Conservation (phyloP, 2,113 vertebrate genomes). For the Bagarius yarrelli region DNA sequence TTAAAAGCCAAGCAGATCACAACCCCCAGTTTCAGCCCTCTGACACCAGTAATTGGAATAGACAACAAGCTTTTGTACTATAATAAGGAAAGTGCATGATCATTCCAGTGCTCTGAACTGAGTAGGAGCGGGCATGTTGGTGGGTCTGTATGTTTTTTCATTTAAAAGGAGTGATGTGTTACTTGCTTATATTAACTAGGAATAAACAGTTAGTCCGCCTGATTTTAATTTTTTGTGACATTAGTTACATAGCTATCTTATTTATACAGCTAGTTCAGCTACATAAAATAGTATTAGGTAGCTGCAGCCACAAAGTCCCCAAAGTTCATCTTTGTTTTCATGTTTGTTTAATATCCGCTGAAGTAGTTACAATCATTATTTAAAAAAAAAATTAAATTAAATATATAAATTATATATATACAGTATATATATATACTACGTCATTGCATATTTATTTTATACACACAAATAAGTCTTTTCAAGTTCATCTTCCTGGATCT, state of each 20-base stretch:
- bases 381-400: too few species aligned
- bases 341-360: too few species aligned
- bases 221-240: not conserved
- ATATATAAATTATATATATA: too few species aligned
- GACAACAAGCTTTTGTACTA: slow-evolving; percentile 76
- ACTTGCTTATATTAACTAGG: not conserved
- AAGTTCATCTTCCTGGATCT: too few species aligned
- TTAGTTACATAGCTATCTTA: not conserved
- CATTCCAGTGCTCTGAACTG: slow-evolving; percentile 52
- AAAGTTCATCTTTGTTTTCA: not conserved
- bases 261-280: not conserved
- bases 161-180: not conserved
- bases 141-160: slow-evolving; percentile 30
- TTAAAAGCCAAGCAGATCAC: slow-evolving; percentile 82
- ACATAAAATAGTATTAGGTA: not conserved
- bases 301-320: not conserved
- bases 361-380: too few species aligned
- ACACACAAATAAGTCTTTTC: too few species aligned
- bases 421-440: too few species aligned
- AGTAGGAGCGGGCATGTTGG: slow-evolving; percentile 62
- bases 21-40: slow-evolving; percentile 81
- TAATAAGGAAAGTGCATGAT: slow-evolving; percentile 57
- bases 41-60: slow-evolving; percentile 81
- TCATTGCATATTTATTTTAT: too few species aligned
- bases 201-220: not conserved